Base-by-base conservation (phyloP, 1,140 invertebrate species). In the Drosophila kanapiae region DNA sequence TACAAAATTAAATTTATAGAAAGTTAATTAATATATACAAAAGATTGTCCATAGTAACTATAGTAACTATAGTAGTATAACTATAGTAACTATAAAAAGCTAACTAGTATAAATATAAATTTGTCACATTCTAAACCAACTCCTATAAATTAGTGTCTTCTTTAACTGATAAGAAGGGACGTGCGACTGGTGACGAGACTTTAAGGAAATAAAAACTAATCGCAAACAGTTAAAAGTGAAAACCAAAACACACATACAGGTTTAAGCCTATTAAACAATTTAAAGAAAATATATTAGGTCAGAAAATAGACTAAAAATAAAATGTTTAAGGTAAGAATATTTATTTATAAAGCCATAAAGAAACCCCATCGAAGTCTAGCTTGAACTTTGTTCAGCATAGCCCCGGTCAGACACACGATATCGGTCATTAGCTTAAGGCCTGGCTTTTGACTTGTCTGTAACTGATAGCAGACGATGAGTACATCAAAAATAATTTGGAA, bases 391-490 rank as follows among this genome's bases (percentile, higher is more conserved):
- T 10, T 31, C 45, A 60, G 27, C 54, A 45, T 71, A 45, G 7
- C 16, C 6, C 43, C 13, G 27, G 57, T 69, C 75, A 60, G 16
- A 68, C 74, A 68, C 74, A 56, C 58, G 57, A 78, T 79, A 79
- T 79, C 77, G 76, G 77, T 79, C 77, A 59, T 79, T 78, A 79
- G 69, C 77, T 70, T 33, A 62, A 63, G 13, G 54, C 35, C 23
- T 23, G n/a, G 27, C 51, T 78, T 59, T 63, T 57, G 70, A 27
- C 40, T 31, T 57, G 75, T 59, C 65, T 78, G 65, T 64, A 59
- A 63, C 53, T 78, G 76, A 78, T 78, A 78, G 70, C 72, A 38
- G 0, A 23, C 35, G 35, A 54, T 35, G 23, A 60, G 27, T 78
- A 78, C 78, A 72, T 79, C 60, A 79, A 65, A 78, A 62, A 40